Evolutionary conservation across 2,113 vertebrate genomes (phyloP).

Genomic region (Toxotes chatareus): DNA sequence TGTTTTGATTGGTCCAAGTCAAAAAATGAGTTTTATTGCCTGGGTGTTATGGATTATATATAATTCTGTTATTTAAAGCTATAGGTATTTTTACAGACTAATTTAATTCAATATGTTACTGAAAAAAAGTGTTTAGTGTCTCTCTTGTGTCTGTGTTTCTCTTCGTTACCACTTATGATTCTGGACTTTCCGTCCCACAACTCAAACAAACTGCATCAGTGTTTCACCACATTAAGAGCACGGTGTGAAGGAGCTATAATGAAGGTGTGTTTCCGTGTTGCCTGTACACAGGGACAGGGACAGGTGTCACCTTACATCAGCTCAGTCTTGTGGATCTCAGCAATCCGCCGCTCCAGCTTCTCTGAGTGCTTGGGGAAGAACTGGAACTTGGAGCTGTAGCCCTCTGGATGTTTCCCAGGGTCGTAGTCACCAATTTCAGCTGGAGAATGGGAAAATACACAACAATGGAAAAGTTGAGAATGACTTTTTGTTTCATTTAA

Average conservation of each 20-base stretch:
- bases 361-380: slow-evolving; percentile 98
- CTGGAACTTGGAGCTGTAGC: slow-evolving; percentile 99
- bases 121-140: no score
- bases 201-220: background rate
- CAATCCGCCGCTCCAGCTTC: slow-evolving; percentile 95
- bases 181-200: background rate
- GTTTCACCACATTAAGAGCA: background rate
- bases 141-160: no score
- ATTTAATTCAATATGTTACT: no score
- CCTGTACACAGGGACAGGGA: slow-evolving; percentile 6
- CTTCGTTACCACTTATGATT: no score
- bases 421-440: slow-evolving; percentile 98
- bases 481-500: background rate
- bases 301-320: slow-evolving; percentile 88
- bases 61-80: background rate
- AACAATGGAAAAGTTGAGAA: background rate
- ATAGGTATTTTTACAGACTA: no score
- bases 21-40: background rate
- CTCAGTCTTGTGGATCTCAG: slow-evolving; percentile 96
- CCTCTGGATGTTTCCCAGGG: slow-evolving; percentile 95
- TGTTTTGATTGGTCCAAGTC: background rate
- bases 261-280: background rate
- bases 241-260: background rate
- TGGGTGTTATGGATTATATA: background rate
- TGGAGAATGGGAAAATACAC: slow-evolving; percentile 58